These are phyloP conservation scores for Hylyphantes graminicola DNA, from an alignment of 1,140 invertebrate species.

Conservation along the genomic window DNA sequence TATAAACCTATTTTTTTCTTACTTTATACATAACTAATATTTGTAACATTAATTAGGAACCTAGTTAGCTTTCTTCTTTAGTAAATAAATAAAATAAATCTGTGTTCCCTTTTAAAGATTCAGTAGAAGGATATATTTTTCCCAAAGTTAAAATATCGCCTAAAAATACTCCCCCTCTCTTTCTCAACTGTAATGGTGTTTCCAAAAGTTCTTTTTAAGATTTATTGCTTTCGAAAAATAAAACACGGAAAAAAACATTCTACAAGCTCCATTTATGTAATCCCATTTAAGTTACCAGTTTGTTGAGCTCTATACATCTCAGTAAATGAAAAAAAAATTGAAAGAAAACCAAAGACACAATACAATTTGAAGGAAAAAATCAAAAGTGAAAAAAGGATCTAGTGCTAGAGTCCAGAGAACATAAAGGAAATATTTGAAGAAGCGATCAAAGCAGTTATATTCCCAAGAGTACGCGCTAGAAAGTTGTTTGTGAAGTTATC, in stretches of 20 bases:
- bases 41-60: not conserved
- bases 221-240: constrained; percentile 1
- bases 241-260: constrained; percentile 6
- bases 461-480: constrained; percentile 18
- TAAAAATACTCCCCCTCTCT: no score
- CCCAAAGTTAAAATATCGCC: not conserved
- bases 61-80: not conserved
- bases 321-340: constrained; percentile 2
- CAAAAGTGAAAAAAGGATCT: not conserved
- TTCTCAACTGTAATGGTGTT: no score
- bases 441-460: constrained; percentile 40
- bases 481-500: constrained; percentile 49
- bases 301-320: constrained; percentile 36
- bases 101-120: not conserved
- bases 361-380: constrained; percentile 14
- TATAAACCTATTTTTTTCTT: no score
- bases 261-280: constrained; percentile 37
- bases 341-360: constrained; percentile 10
- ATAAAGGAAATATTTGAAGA: constrained; percentile 41
- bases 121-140: not conserved
- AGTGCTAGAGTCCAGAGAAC: constrained; percentile 7
- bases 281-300: constrained; percentile 42
- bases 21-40: not conserved
- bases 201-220: not conserved
- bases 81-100: not conserved